Base-by-base conservation (phyloP, 2,113 vertebrate species). In the Podilymbus podiceps region DNA sequence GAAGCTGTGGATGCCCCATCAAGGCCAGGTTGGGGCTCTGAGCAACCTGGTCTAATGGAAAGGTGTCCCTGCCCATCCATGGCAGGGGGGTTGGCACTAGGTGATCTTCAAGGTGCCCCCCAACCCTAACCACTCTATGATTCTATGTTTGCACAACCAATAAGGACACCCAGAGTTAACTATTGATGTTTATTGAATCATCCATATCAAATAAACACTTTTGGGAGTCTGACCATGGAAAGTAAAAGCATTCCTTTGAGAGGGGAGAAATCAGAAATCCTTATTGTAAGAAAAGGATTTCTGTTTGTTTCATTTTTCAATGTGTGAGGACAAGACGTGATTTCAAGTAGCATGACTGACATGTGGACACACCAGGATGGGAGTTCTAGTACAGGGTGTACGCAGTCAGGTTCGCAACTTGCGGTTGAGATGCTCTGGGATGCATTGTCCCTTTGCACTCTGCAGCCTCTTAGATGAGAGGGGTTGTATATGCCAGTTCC, bases 101-200 rank as follows among this genome's bases (percentile, higher is more conserved):
- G 9, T 38, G 38, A 38, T 38, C 38, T 38, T 38, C 38, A 38
- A 38, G 38, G 38, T 38, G 38, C 38, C 38, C 9, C 38, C 38
- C 38, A 38, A 38, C 38, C 38, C 8, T 38, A 38, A 38, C 38
- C 9, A 38, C 9, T 38, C 38, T 38, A 38, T 38, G 38, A 38
- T 38, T 38, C 38, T 38, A 38, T 79, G 52, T 94, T 89, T 93
- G 68, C 72, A 95, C 49, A 89, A 88, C 42, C 44, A 93, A 2
- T 88, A 95, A 89, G 49, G 73, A 93, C 83, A 92, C 62, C 23
- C 69, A 68, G 73, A 90, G 33, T 52, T 88, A 66, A 88, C 66
- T 84, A 6, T 58, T 94, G 33, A 88, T 82, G 50, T 96, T 97
- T 97, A 95, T 96, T 97, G 91, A 94, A 64, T 85, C 38, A 59